phyloP scores from a whole-genome alignment of 2,888 invertebrate genomes.

The Drosophila flavopinicola region DNA sequence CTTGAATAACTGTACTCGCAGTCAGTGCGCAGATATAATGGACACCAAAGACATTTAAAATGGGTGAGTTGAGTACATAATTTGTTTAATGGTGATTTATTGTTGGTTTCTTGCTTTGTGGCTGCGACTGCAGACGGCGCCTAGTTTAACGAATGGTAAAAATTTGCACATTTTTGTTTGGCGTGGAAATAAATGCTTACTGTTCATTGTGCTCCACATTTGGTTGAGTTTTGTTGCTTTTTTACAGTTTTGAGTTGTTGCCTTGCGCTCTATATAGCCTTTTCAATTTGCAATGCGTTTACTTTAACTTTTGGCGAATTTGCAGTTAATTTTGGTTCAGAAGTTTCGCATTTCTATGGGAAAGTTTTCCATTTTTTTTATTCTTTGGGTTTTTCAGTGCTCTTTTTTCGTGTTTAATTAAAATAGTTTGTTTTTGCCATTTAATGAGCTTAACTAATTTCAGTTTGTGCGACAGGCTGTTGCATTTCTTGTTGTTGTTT shows the following conservation, averaged over 20 bases:
- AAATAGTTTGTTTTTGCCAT: slow-evolving; percentile 47
- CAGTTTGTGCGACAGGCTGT: slow-evolving; percentile 38
- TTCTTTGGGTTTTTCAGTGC: background rate
- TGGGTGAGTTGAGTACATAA: slow-evolving; percentile 73
- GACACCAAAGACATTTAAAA: slow-evolving; percentile 65
- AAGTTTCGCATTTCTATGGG: background rate
- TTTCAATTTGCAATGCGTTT: slow-evolving; percentile 25
- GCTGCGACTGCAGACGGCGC: slow-evolving; percentile 33
- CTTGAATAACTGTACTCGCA: slow-evolving; percentile 29
- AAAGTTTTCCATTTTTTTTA: slow-evolving; percentile 5
- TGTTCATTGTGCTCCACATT: slow-evolving; percentile 46
- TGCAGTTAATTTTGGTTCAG: slow-evolving; percentile 16
- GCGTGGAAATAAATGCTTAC: slow-evolving; percentile 44
- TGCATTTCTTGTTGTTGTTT: slow-evolving; percentile 8
- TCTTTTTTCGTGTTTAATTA: slow-evolving; percentile 46
- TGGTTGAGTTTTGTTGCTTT: background rate
- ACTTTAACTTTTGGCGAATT: slow-evolving; percentile 20
- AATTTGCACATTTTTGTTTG: slow-evolving; percentile 62
- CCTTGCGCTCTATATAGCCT: slow-evolving; percentile 11
- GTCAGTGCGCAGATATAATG: slow-evolving; percentile 50
- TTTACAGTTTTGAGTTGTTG: slow-evolving; percentile 4
- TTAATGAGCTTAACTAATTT: slow-evolving; percentile 66
- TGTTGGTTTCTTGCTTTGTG: slow-evolving; percentile 48
- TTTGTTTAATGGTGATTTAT: slow-evolving; percentile 79
- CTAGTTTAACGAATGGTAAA: slow-evolving; percentile 60